A percentile compares a stretch with the other conserved stretches of the same genome.
Conservation (phyloP, 2,888 invertebrate genomes). For the Lumbricus terrestris region DNA sequence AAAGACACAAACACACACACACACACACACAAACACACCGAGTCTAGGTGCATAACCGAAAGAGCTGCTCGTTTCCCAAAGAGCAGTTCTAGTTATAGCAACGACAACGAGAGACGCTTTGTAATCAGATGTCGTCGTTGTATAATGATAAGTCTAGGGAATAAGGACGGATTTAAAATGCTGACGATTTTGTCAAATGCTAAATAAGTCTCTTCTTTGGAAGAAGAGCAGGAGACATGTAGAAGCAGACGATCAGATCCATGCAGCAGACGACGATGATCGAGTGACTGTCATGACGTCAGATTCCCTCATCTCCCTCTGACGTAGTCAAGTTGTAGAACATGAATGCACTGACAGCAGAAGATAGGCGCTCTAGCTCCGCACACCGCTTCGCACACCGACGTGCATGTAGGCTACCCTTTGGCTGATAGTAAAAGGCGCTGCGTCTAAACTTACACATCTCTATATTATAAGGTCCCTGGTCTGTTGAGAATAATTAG, state of each 20-base stretch:
- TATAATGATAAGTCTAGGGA: neutral
- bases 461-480: too few species aligned
- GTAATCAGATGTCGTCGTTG: too few species aligned
- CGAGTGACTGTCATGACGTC: neutral
- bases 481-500: neutral
- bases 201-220: neutral
- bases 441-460: neutral
- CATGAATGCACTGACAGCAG: neutral
- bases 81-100: too few species aligned
- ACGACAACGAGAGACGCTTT: too few species aligned
- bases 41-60: too few species aligned
- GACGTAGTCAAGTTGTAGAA: neutral
- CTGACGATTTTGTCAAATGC: neutral
- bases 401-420: too few species aligned
- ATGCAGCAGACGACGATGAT: neutral
- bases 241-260: neutral
- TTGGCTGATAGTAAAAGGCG: neutral
- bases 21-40: too few species aligned
- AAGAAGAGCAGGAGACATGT: neutral
- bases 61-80: too few species aligned
- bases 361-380: neutral
- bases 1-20: too few species aligned
- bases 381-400: neutral
- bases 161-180: neutral
- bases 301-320: neutral